These are phyloP conservation scores for Megalurothrips usitatus DNA, from an alignment of 2,888 invertebrate species.

Conservation along the genomic window DNA sequence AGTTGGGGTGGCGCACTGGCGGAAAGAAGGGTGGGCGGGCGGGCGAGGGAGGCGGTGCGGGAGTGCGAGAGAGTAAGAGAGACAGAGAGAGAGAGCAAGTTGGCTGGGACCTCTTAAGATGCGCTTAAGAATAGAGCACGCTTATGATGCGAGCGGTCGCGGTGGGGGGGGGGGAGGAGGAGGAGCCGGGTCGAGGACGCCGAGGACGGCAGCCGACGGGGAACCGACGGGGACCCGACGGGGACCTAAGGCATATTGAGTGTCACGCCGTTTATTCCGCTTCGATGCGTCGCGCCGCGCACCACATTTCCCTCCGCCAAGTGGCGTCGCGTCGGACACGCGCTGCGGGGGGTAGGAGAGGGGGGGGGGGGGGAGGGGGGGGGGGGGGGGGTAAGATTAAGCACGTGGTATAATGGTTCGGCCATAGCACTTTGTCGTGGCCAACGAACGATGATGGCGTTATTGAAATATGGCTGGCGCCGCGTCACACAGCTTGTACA, in stretches of 20 bases:
- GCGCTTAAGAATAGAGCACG: not conserved
- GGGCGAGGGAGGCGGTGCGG: no score
- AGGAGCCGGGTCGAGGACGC: not conserved
- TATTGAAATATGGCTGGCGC: not conserved
- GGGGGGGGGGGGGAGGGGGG: not conserved
- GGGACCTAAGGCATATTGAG: not conserved
- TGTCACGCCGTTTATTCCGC: slow-evolving; percentile 6
- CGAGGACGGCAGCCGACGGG: not conserved
- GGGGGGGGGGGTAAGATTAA: not conserved
- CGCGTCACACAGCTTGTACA: not conserved
- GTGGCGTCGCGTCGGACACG: not conserved
- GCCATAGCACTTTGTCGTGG: not conserved
- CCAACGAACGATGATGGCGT: not conserved
- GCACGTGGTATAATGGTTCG: slow-evolving; percentile 6
- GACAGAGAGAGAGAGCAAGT: no score
- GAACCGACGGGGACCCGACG: not conserved
- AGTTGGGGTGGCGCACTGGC: no score
- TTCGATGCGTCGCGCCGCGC: not conserved
- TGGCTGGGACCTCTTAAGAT: not conserved
- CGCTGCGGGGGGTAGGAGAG: not conserved
- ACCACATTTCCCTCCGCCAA: not conserved
- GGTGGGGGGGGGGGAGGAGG: not conserved
- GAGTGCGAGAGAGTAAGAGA: no score
- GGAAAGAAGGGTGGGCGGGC: no score
- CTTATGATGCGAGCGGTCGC: not conserved